Conservation (phyloP, 2,113 vertebrate genomes). For the Phylloscopus trochiloides region DNA sequence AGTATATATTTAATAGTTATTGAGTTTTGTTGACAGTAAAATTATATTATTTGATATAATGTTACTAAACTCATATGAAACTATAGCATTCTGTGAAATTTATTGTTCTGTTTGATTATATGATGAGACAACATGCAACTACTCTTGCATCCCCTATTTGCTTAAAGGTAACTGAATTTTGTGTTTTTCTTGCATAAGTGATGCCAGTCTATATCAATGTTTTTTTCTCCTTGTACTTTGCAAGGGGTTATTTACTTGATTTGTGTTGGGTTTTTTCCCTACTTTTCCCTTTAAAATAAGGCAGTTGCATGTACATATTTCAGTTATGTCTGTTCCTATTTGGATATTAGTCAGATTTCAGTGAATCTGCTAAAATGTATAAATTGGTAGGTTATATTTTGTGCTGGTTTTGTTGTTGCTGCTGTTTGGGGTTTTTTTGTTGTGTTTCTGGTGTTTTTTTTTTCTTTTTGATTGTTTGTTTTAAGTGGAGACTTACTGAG, state of each 20-base stretch:
- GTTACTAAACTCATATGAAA: not conserved
- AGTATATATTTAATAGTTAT: not conserved
- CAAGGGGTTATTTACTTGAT: not conserved
- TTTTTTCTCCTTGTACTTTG: not conserved
- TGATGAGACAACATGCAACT: not conserved
- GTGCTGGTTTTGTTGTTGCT: not conserved
- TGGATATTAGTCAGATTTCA: not conserved
- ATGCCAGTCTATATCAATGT: not conserved
- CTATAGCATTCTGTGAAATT: not conserved
- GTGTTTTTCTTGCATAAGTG: not conserved
- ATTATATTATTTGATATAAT: not conserved
- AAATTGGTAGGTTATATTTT: not conserved
- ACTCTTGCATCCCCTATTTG: not conserved
- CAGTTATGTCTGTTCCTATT: not conserved
- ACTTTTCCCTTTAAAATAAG: not conserved
- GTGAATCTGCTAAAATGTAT: not conserved
- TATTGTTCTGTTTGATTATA: not conserved
- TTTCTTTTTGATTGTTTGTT: fast-evolving
- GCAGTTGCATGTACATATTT: not conserved
- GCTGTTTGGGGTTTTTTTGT: not conserved
- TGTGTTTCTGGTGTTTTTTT: too few relatives aligned
- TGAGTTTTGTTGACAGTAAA: not conserved
- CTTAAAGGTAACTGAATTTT: not conserved
- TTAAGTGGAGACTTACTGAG: not conserved
- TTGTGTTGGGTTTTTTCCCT: not conserved